Evolutionary conservation across 2,113 vertebrate species (phyloP).

Genomic region (Rhinogobius similis): DNA sequence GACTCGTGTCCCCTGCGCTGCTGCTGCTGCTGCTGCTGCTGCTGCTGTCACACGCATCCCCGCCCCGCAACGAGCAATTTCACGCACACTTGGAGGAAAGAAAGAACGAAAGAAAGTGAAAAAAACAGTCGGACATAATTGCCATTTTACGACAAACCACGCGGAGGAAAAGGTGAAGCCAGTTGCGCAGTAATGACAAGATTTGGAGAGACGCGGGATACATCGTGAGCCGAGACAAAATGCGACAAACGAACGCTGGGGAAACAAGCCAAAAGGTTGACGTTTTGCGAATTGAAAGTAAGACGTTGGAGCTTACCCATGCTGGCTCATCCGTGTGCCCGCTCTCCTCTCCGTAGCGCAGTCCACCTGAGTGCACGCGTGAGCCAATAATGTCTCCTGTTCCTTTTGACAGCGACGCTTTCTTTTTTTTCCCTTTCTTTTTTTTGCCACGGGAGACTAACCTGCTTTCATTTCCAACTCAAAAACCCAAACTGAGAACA

Average conservation of each 20-base stretch:
- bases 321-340: constrained; percentile 64
- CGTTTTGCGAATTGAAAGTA: constrained; percentile 7
- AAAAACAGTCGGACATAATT: too few species aligned
- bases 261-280: constrained; percentile 5
- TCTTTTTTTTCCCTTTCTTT: constrained; percentile 1
- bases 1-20: background rate
- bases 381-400: constrained; percentile 30
- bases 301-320: constrained; percentile 62
- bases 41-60: constrained; percentile 7
- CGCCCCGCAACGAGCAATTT: constrained; percentile 4
- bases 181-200: background rate
- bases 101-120: background rate
- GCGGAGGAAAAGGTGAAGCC: background rate
- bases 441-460: constrained; percentile 39
- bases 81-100: background rate
- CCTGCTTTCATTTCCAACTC: constrained; percentile 47
- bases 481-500: background rate
- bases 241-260: background rate
- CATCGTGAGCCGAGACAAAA: background rate
- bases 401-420: constrained; percentile 29
- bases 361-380: constrained; percentile 63
- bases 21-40: too few species aligned
- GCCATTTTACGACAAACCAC: background rate
- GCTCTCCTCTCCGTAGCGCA: constrained; percentile 50
- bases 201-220: background rate